Conservation (phyloP, 2,888 invertebrate genomes). For the Oscheius sp. region DNA sequence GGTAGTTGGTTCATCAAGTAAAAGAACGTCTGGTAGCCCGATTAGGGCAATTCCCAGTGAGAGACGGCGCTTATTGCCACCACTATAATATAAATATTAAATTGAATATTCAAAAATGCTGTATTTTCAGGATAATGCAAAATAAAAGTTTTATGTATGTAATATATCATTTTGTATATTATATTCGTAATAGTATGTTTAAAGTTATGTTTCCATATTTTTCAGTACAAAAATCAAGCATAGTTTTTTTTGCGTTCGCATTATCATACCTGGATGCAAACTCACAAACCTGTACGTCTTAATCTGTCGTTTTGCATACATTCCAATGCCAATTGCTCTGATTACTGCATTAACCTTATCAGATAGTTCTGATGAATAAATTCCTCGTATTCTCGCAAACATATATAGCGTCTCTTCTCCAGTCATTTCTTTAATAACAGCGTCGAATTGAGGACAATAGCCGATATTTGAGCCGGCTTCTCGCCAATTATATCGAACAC, state of each 20-base stretch:
- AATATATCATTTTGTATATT: no score
- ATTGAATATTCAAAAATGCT: no score
- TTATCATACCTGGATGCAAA: not conserved
- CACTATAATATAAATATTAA: slow-evolving; percentile 75
- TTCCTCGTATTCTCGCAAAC: slow-evolving; percentile 75
- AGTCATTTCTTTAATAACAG: slow-evolving; percentile 78
- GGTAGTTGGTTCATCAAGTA: slow-evolving; percentile 71
- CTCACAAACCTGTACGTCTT: slow-evolving; percentile 47
- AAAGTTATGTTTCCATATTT: no score
- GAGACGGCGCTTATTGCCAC: slow-evolving; percentile 81
- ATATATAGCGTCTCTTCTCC: slow-evolving; percentile 79
- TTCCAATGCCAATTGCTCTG: slow-evolving; percentile 40
- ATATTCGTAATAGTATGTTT: no score
- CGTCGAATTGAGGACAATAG: slow-evolving; percentile 83
- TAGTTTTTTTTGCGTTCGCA: not conserved
- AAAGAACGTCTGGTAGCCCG: slow-evolving; percentile 78
- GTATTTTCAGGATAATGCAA: no score
- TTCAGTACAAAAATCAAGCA: not conserved
- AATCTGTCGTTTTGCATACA: slow-evolving; percentile 46
- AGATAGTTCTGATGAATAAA: slow-evolving; percentile 19
- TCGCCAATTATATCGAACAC: slow-evolving; percentile 51
- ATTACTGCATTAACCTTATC: slow-evolving; percentile 39
- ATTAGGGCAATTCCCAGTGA: slow-evolving; percentile 80
- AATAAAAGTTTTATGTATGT: no score
- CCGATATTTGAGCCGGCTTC: slow-evolving; percentile 71